Conservation (phyloP, 1,140 invertebrate species). For the Chrysomallon squamiferum region DNA sequence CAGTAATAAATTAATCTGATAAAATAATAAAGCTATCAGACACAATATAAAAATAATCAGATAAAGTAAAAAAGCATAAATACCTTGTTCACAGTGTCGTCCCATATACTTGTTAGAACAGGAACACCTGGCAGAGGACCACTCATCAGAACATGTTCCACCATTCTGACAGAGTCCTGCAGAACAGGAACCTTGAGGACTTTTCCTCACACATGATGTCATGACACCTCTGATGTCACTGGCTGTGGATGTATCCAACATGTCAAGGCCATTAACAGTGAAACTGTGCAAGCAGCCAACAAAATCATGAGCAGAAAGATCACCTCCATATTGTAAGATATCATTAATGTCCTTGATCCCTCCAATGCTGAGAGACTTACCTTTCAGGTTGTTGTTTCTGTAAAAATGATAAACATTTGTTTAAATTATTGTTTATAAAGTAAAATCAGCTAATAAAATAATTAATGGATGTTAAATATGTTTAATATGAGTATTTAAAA, state of each 20-base stretch:
- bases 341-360: constrained; percentile 84
- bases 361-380: constrained; percentile 76
- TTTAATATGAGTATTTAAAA: too few relatives aligned
- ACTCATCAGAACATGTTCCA: constrained; percentile 82
- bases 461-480: too few relatives aligned
- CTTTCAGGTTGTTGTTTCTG: too few relatives aligned
- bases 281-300: constrained; percentile 92
- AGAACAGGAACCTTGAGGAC: constrained; percentile 55
- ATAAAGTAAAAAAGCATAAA: too few relatives aligned
- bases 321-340: constrained; percentile 83
- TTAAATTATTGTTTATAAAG: too few relatives aligned
- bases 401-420: too few relatives aligned
- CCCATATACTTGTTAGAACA: constrained; percentile 75
- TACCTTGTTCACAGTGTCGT: constrained; percentile 75
- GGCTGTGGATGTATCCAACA: constrained; percentile 20
- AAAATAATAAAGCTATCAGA: too few relatives aligned
- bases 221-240: constrained; percentile 68
- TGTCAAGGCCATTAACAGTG: constrained; percentile 78
- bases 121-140: constrained; percentile 67
- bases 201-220: constrained; percentile 74
- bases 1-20: too few relatives aligned
- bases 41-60: too few relatives aligned
- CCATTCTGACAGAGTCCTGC: constrained; percentile 70
- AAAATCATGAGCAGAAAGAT: constrained; percentile 89
- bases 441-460: too few relatives aligned